Evolutionary conservation across 2,797 vertebrate species (phyloP).

Genomic region (Amniataba percoides): DNA sequence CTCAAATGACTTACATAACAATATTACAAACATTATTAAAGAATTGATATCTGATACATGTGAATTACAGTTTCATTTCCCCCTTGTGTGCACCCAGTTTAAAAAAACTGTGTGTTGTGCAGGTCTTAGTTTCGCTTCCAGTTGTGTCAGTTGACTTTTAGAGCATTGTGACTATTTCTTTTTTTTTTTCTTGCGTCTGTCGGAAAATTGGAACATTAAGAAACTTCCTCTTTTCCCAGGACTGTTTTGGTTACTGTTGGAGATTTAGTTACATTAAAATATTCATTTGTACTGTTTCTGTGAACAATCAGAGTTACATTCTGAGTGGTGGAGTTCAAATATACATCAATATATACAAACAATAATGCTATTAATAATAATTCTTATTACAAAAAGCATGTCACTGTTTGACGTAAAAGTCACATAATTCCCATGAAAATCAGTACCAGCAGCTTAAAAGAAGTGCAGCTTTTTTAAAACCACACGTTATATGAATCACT

Average conservation of each 20-base stretch:
- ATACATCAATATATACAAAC: neutral
- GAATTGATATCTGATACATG: no score
- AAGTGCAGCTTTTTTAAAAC: no score
- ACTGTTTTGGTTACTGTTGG: neutral
- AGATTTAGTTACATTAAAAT: neutral
- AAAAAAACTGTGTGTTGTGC: neutral
- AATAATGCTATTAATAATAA: neutral
- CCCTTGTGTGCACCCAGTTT: neutral
- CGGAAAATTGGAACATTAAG: neutral
- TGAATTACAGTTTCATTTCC: neutral
- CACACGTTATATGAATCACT: no score
- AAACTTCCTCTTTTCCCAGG: constrained; percentile 25
- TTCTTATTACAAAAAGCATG: neutral
- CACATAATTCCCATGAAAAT: neutral
- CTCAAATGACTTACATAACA: neutral
- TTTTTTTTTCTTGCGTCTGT: neutral
- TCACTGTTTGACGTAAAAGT: no score
- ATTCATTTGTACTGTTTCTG: neutral
- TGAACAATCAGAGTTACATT: no score
- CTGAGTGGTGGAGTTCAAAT: neutral
- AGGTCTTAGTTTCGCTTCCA: constrained; percentile 38
- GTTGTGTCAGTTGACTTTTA: neutral
- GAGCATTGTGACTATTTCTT: rapidly evolving
- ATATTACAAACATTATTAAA: no score
- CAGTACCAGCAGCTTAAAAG: neutral